Base-by-base conservation (phyloP, 2,888 invertebrate species). In the Diplazon laetatorius region DNA sequence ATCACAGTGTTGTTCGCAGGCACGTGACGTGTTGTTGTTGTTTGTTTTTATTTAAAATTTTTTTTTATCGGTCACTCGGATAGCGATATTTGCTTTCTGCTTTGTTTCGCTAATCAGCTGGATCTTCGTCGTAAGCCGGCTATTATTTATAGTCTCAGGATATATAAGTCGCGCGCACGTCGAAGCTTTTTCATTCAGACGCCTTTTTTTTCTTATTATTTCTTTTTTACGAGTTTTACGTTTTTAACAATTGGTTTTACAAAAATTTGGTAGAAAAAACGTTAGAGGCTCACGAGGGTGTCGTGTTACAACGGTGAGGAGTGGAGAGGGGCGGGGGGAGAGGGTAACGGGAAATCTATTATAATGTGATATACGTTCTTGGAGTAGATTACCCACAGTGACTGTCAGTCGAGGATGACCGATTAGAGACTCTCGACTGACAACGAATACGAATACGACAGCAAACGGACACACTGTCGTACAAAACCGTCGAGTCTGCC, bases 351-450 rank as follows among this genome's bases (percentile, higher is more conserved):
- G 46, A n/a, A 5, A 72, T 59, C 70, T 78, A 78, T 74, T 69
- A 20, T 75, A 39, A 71, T 46, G 63, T 76, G 70, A 68, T 78
- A 80, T 72, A 71, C 44, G 60, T 77, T 74, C 44, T 82, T 81
- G 81, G 81, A 82, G 81, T 78, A 75, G 71, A 76, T 75, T 82
- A 80, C 78, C 78, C 81, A 78, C 81, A 81, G 81, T 82, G 82
- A 82, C 80, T 81, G 81, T 55, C 81, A 81, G 76, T 72, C 68
- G 6, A 25, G 9, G 60, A 68, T 37, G 16, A 46, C 50, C 16
- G 0, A 48, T 20, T 42, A 12, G 35, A 71, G 37, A 68, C 46
- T 48, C 44, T 30, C 6, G 68, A 76, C 80, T 80, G 80, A 69
- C 80, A 79, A 77, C 18, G 37, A 71, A 71, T 71, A 80, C 30